These are phyloP conservation scores for Euborellia annulipes DNA, from an alignment of 1,140 invertebrate genomes.

Conservation along the genomic window DNA sequence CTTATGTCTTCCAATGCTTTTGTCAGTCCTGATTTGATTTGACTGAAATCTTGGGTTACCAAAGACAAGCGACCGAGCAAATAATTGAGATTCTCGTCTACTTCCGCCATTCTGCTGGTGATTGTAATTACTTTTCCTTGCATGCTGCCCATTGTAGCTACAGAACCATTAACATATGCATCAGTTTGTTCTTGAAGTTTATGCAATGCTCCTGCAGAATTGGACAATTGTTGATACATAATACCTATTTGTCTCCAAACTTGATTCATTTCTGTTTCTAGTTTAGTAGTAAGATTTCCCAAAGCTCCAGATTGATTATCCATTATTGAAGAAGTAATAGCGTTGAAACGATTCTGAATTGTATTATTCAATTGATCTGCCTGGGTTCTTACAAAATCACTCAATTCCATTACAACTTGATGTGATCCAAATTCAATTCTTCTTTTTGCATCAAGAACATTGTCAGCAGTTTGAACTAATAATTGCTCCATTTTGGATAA, in stretches of 20 bases:
- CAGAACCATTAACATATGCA: slow-evolving; percentile 65
- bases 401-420: slow-evolving; percentile 66
- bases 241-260: slow-evolving; percentile 78
- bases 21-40: slow-evolving; percentile 58
- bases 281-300: slow-evolving; percentile 55
- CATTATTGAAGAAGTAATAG: slow-evolving; percentile 48
- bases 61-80: slow-evolving; percentile 61
- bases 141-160: slow-evolving; percentile 63
- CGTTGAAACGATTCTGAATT: slow-evolving; percentile 49
- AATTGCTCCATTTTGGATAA: slow-evolving; percentile 62
- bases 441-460: slow-evolving; percentile 67
- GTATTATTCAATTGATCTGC: slow-evolving; percentile 47
- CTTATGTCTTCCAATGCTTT: slow-evolving; percentile 54
- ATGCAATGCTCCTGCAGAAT: slow-evolving; percentile 54
- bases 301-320: slow-evolving; percentile 56
- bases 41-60: slow-evolving; percentile 72
- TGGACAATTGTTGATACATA: slow-evolving; percentile 68
- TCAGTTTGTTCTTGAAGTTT: slow-evolving; percentile 63
- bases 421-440: slow-evolving; percentile 71
- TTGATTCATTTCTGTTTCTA: slow-evolving; percentile 62
- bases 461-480: slow-evolving; percentile 67
- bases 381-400: slow-evolving; percentile 48
- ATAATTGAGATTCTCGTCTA: slow-evolving; percentile 74
- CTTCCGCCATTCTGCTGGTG: slow-evolving; percentile 60
- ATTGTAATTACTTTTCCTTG: slow-evolving; percentile 62